Percentiles rank a stretch among this genome's conserved stretches.
Evolutionary conservation across 2,888 invertebrate genomes (phyloP).

Genomic region (Fragum fragum): DNA sequence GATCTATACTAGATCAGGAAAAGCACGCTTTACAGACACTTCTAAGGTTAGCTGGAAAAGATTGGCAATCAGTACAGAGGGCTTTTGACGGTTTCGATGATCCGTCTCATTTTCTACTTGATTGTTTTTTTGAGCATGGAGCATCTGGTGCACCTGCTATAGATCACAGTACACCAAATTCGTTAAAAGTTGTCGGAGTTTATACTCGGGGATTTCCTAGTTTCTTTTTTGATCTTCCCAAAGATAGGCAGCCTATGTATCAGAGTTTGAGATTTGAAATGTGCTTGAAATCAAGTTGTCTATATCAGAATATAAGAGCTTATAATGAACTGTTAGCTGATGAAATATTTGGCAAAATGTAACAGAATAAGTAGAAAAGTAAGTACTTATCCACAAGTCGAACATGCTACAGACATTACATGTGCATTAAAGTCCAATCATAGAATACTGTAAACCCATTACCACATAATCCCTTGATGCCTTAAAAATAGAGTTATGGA

Average conservation of each 20-base stretch:
- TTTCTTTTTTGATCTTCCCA: constrained; percentile 3
- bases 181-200: not conserved
- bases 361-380: too few relatives aligned
- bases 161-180: constrained; percentile 3
- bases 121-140: constrained; percentile 13
- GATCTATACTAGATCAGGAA: not conserved
- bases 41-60: not conserved
- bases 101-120: constrained; percentile 3
- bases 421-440: too few relatives aligned
- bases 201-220: not conserved
- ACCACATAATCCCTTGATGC: too few relatives aligned
- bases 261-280: not conserved
- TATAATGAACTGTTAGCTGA: not conserved
- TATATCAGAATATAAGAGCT: not conserved
- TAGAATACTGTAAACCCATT: too few relatives aligned
- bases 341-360: constrained; percentile 12
- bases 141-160: constrained; percentile 19
- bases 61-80: not conserved
- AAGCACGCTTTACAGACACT: not conserved
- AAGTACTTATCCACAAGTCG: too few relatives aligned
- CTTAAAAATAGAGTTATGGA: too few relatives aligned
- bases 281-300: constrained; percentile 3
- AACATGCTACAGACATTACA: too few relatives aligned
- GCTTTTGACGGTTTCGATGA: constrained; percentile 12
- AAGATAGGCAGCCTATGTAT: not conserved